These are phyloP conservation scores for Pimephales promelas DNA, from an alignment of 2,113 vertebrate species.

Conservation along the genomic window DNA sequence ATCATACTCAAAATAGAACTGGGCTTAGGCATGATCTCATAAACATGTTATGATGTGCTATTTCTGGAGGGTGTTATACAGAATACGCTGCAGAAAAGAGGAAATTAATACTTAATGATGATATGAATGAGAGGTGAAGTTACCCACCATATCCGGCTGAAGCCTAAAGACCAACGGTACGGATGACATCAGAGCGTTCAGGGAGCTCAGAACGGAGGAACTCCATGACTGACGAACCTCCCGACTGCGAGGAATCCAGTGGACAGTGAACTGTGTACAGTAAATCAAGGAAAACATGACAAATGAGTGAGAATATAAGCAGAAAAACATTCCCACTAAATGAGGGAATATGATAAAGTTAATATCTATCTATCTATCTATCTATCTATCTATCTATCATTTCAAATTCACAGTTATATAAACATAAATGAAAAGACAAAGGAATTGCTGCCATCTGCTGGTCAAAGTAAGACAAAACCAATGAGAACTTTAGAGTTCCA, in stretches of 20 bases:
- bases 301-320: background rate
- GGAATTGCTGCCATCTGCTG: conserved; percentile 41
- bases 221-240: conserved; percentile 91
- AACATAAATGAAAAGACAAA: background rate
- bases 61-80: conserved; percentile 13
- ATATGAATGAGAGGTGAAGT: background rate
- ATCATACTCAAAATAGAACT: conserved; percentile 43
- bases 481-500: background rate
- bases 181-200: conserved; percentile 77
- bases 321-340: background rate
- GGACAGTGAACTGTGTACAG: conserved; percentile 80
- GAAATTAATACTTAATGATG: conserved; percentile 38
- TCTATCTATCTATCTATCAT: conserved; percentile 1
- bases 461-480: conserved; percentile 17
- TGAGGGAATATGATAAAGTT: background rate
- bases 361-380: background rate
- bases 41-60: conserved; percentile 39
- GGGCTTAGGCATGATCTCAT: conserved; percentile 35
- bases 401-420: background rate
- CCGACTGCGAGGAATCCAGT: conserved; percentile 87
- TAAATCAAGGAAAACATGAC: background rate
- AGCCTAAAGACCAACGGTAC: conserved; percentile 82
- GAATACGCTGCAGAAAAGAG: conserved; percentile 3
- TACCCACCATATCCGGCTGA: conserved; percentile 93
- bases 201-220: conserved; percentile 82